Conservation (phyloP, 2,113 vertebrate species). For the Hucho hucho region DNA sequence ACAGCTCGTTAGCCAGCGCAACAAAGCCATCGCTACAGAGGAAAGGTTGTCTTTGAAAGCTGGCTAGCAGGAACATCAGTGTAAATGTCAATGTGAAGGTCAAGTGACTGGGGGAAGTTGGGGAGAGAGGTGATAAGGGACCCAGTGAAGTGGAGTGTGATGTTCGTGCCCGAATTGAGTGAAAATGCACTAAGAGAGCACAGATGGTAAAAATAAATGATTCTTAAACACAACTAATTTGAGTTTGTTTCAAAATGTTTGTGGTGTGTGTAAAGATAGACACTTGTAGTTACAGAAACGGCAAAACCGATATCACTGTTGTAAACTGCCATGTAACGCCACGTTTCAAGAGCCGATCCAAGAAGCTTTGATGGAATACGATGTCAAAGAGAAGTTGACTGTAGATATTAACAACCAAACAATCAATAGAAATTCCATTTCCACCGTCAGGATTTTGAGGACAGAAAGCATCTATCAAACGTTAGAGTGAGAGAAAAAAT, state of each 20-base stretch:
- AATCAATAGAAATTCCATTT: not conserved
- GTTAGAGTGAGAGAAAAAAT: not conserved
- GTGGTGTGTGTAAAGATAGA: too few relatives aligned
- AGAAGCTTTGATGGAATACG: too few relatives aligned
- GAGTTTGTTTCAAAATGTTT: too few relatives aligned
- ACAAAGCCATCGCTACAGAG: constrained; percentile 30
- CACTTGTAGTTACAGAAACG: too few relatives aligned
- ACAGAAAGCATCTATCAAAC: not conserved
- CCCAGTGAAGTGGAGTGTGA: not conserved
- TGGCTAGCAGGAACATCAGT: constrained; percentile 36
- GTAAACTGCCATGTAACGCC: too few relatives aligned
- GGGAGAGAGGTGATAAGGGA: constrained; percentile 27
- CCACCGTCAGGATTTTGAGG: not conserved
- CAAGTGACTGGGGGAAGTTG: constrained; percentile 15
- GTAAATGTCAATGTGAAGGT: constrained; percentile 56
- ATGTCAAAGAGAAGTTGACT: too few relatives aligned
- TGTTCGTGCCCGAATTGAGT: not conserved
- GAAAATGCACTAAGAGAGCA: too few relatives aligned
- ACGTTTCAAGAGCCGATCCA: too few relatives aligned
- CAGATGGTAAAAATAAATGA: too few relatives aligned
- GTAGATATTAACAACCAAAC: too few relatives aligned
- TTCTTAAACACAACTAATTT: too few relatives aligned
- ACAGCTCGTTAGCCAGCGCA: constrained; percentile 54
- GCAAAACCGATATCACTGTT: too few relatives aligned
- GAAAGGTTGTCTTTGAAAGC: constrained; percentile 22